Percentiles rank a stretch among this genome's conserved stretches.
Evolutionary conservation across 2,888 invertebrate species (phyloP).

Genomic region (Conomelus anceps): DNA sequence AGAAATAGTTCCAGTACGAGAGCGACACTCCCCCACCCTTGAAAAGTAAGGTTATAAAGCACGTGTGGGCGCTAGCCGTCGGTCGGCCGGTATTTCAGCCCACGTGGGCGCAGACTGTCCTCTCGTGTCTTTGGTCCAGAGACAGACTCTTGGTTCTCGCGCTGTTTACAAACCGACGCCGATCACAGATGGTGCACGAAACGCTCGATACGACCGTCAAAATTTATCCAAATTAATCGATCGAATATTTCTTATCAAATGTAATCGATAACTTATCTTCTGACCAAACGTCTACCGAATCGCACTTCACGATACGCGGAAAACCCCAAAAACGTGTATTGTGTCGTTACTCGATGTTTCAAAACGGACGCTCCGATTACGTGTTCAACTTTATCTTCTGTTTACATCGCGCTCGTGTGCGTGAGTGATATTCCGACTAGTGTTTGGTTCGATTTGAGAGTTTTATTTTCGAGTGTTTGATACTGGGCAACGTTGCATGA

Average conservation of each 20-base stretch:
- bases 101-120: not conserved
- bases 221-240: not conserved
- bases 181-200: not conserved
- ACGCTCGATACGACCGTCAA: not conserved
- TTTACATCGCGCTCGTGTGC: not conserved
- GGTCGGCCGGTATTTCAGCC: not conserved
- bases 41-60: not conserved
- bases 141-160: not conserved
- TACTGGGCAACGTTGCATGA: not conserved
- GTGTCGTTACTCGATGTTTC: not conserved
- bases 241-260: not conserved
- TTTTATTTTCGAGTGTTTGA: not conserved
- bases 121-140: not conserved
- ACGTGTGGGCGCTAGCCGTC: slow-evolving; percentile 9
- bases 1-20: not conserved
- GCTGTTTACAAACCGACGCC: not conserved
- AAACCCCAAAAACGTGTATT: not conserved
- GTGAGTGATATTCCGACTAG: not conserved
- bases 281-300: not conserved
- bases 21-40: not conserved
- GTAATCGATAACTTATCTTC: not conserved
- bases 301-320: not conserved
- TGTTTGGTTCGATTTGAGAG: not conserved
- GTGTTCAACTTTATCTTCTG: not conserved
- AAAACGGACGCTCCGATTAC: not conserved